phyloP scores from a whole-genome alignment of 2,888 invertebrate genomes.

The Callimorpha dominula region DNA sequence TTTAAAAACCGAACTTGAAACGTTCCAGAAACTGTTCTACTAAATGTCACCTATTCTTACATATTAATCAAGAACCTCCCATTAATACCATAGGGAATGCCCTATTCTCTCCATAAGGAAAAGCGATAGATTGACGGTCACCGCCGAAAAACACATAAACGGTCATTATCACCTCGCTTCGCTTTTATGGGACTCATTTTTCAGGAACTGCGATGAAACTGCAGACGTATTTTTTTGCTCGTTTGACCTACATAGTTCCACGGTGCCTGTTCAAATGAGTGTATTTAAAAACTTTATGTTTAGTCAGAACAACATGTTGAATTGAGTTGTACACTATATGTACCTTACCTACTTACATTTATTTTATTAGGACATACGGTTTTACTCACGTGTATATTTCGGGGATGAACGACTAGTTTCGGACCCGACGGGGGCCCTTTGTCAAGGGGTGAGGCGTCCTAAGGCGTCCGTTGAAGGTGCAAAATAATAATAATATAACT shows the following conservation, averaged over 20 bases:
- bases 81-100: constrained; percentile 21
- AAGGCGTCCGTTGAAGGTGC: too few species aligned
- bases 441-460: too few species aligned
- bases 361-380: too few species aligned
- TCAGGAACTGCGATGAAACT: constrained; percentile 30
- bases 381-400: too few species aligned
- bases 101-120: constrained; percentile 19
- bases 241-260: constrained; percentile 14
- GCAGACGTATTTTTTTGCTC: constrained; percentile 30
- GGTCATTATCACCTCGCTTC: constrained; percentile 39
- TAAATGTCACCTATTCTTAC: background rate
- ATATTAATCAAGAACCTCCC: constrained; percentile 17
- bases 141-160: constrained; percentile 39
- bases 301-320: background rate
- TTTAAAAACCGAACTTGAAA: background rate
- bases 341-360: too few species aligned
- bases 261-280: background rate
- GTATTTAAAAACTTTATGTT: background rate
- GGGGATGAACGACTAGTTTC: too few species aligned
- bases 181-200: constrained; percentile 43
- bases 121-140: constrained; percentile 30
- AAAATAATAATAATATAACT: too few species aligned
- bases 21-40: background rate
- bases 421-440: too few species aligned
- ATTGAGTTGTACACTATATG: too few species aligned